phyloP scores from a whole-genome alignment of 2,888 invertebrate species.

The Pheosia tremula region DNA sequence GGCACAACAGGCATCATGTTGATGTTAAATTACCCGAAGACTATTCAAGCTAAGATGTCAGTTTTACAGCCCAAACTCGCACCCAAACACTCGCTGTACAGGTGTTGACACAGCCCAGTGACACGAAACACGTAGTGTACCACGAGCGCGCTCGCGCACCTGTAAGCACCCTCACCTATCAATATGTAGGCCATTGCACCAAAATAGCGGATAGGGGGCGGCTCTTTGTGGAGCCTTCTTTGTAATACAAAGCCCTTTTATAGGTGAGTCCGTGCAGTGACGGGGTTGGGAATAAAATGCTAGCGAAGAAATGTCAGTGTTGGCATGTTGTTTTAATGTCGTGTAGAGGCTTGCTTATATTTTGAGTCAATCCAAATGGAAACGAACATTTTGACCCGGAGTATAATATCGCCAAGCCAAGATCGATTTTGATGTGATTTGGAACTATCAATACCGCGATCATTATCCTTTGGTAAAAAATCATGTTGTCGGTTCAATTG shows the following conservation, averaged over 20 bases:
- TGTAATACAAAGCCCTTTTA: background rate
- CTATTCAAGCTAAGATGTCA: no score
- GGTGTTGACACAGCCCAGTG: conserved; percentile 10
- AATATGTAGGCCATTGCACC: background rate
- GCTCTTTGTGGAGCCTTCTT: conserved; percentile 4
- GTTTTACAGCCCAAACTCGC: no score
- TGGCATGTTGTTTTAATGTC: background rate
- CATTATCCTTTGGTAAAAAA: no score
- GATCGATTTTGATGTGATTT: no score
- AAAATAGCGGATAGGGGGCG: background rate
- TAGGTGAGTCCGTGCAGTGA: background rate
- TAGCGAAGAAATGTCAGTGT: background rate
- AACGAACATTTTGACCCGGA: no score
- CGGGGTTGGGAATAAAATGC: background rate
- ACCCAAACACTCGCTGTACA: no score
- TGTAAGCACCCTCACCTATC: conserved; percentile 1
- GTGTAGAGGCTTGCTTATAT: background rate
- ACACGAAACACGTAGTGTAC: conserved; percentile 12
- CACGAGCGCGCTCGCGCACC: conserved; percentile 11
- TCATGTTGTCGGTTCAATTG: no score
- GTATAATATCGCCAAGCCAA: no score
- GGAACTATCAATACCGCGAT: no score
- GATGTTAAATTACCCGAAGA: no score
- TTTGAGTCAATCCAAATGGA: no score
- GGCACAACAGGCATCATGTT: no score